A percentile compares a stretch with the other conserved stretches of the same genome.
These are phyloP conservation scores for Rousettus leschenaultii DNA, from an alignment of 2,113 vertebrate genomes.

Conservation along the genomic window DNA sequence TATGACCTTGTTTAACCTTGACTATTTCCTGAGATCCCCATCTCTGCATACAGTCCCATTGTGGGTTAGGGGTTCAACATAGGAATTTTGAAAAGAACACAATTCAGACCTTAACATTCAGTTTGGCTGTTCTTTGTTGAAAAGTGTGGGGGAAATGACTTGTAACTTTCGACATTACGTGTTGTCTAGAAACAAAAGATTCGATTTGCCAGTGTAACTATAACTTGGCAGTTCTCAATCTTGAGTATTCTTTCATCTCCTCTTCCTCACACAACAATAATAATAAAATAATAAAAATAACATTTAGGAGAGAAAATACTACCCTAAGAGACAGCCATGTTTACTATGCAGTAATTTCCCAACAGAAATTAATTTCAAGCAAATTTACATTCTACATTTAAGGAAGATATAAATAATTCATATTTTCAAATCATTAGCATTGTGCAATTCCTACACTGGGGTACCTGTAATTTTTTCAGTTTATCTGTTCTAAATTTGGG, in stretches of 20 bases:
- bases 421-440: slow-evolving; percentile 86
- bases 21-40: background rate
- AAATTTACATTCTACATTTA: slow-evolving; percentile 91
- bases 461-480: slow-evolving; percentile 84
- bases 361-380: slow-evolving; percentile 85
- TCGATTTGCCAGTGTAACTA: slow-evolving; percentile 37
- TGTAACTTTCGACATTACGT: background rate
- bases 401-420: slow-evolving; percentile 93
- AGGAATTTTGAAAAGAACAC: background rate
- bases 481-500: slow-evolving; percentile 81
- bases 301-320: slow-evolving; percentile 71
- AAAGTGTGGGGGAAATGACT: background rate
- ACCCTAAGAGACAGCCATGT: slow-evolving; percentile 80
- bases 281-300: slow-evolving; percentile 72
- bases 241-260: slow-evolving; percentile 38
- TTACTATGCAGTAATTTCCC: slow-evolving; percentile 85
- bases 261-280: slow-evolving; percentile 65
- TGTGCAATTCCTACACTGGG: slow-evolving; percentile 83
- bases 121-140: background rate
- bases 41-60: background rate
- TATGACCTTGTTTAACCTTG: background rate
- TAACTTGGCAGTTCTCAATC: slow-evolving; percentile 47
- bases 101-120: background rate
- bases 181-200: slow-evolving; percentile 56
- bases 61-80: background rate